These are phyloP conservation scores for Nephrocerus scutellatus DNA, from an alignment of 2,888 invertebrate species.

Conservation along the genomic window DNA sequence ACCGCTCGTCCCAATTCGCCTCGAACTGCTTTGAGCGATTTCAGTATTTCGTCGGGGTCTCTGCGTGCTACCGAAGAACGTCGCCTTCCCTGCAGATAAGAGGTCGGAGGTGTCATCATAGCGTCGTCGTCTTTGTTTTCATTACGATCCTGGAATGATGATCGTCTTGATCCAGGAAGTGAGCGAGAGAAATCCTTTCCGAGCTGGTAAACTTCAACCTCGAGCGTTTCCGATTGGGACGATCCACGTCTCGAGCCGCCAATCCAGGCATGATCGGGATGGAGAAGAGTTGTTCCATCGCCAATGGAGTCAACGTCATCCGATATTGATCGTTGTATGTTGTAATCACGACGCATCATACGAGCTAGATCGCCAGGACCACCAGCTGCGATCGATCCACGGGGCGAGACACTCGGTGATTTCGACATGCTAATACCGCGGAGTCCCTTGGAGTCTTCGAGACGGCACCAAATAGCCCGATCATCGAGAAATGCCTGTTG, in stretches of 20 bases:
- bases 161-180: constrained; percentile 74
- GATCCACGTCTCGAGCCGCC: constrained; percentile 75
- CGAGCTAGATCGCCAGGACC: constrained; percentile 57
- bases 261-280: constrained; percentile 80
- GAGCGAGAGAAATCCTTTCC: constrained; percentile 81
- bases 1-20: constrained; percentile 76
- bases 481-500: constrained; percentile 78
- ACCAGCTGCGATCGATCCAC: constrained; percentile 62
- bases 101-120: constrained; percentile 48
- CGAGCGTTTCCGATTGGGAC: constrained; percentile 82
- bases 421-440: constrained; percentile 53
- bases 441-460: constrained; percentile 69
- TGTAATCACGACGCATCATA: constrained; percentile 64
- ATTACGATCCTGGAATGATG: constrained; percentile 69
- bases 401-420: constrained; percentile 70
- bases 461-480: constrained; percentile 82
- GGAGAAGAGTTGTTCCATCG: constrained; percentile 67
- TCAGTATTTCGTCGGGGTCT: constrained; percentile 78
- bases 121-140: constrained; percentile 52
- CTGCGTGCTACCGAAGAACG: constrained; percentile 75
- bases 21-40: constrained; percentile 72
- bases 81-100: constrained; percentile 63
- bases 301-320: constrained; percentile 71
- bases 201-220: constrained; percentile 76
- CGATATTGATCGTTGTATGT: constrained; percentile 68